Evolutionary conservation across 1,140 invertebrate genomes (phyloP).

Genomic region (Polypedilum pembai): DNA sequence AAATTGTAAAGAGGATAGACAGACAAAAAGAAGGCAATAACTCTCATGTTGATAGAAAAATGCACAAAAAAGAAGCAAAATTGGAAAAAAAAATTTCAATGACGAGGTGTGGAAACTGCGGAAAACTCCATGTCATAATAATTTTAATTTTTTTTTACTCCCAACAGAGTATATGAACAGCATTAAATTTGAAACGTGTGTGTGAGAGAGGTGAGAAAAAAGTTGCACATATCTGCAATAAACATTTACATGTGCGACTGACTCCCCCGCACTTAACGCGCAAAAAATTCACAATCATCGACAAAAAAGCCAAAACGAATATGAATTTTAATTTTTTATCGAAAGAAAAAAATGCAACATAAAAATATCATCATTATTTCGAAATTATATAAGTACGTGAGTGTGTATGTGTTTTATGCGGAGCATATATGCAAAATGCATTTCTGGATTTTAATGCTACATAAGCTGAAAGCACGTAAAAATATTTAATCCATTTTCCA

Average conservation of each 20-base stretch:
- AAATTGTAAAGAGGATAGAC: too few species aligned
- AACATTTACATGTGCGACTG: slow-evolving; percentile 5
- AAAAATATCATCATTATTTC: slow-evolving; percentile 19
- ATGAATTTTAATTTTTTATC: slow-evolving; percentile 5
- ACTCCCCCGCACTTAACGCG: neutral
- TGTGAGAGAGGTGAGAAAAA: neutral
- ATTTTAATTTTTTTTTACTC: neutral
- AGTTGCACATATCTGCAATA: slow-evolving; percentile 5
- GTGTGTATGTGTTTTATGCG: slow-evolving; percentile 29
- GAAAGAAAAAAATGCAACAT: slow-evolving; percentile 1
- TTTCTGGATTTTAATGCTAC: slow-evolving; percentile 20
- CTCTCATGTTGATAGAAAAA: too few species aligned
- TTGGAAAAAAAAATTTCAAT: too few species aligned
- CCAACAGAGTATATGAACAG: neutral
- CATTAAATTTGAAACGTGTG: neutral
- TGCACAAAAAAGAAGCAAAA: too few species aligned
- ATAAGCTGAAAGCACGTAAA: slow-evolving; percentile 20
- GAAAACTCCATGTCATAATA: neutral
- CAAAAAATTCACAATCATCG: neutral
- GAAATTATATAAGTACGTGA: slow-evolving; percentile 27
- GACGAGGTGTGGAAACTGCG: neutral
- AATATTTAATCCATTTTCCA: slow-evolving; percentile 27
- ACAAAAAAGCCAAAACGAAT: slow-evolving; percentile 4
- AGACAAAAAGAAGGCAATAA: too few species aligned
- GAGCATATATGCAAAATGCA: slow-evolving; percentile 1